Evolutionary conservation across 1,140 invertebrate genomes (phyloP).

Genomic region (Aphaenogaster floridana): DNA sequence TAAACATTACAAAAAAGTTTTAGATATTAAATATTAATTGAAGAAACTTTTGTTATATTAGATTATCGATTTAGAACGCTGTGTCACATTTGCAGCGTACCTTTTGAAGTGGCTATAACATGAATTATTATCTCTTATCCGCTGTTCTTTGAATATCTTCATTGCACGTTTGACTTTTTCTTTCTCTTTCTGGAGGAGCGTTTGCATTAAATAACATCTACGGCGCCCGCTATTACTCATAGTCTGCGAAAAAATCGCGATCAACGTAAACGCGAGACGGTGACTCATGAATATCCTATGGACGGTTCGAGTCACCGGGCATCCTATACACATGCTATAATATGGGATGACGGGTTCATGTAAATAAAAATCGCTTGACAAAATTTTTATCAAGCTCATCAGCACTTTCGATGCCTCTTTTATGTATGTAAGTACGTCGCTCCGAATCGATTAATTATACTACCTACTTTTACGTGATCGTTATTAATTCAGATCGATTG

Average conservation of each 20-base stretch:
- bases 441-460: conserved; percentile 4
- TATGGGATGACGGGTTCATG: conserved; percentile 59
- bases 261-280: conserved; percentile 50
- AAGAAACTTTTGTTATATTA: background rate
- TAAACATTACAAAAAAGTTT: background rate
- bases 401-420: conserved; percentile 69
- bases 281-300: conserved; percentile 51
- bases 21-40: background rate
- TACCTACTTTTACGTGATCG: background rate
- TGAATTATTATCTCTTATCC: background rate
- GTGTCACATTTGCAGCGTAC: background rate
- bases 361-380: conserved; percentile 62
- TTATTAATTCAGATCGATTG: background rate
- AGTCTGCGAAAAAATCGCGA: conserved; percentile 40
- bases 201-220: conserved; percentile 48
- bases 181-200: background rate
- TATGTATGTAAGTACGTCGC: conserved; percentile 69
- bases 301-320: conserved; percentile 11
- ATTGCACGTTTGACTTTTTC: background rate
- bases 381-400: conserved; percentile 68
- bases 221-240: conserved; percentile 48
- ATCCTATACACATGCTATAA: conserved; percentile 47
- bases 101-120: background rate
- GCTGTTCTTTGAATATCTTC: conserved; percentile 12
- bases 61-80: background rate